These are phyloP conservation scores for Crocuta crocuta DNA, from an alignment of 2,113 vertebrate species.

Conservation along the genomic window DNA sequence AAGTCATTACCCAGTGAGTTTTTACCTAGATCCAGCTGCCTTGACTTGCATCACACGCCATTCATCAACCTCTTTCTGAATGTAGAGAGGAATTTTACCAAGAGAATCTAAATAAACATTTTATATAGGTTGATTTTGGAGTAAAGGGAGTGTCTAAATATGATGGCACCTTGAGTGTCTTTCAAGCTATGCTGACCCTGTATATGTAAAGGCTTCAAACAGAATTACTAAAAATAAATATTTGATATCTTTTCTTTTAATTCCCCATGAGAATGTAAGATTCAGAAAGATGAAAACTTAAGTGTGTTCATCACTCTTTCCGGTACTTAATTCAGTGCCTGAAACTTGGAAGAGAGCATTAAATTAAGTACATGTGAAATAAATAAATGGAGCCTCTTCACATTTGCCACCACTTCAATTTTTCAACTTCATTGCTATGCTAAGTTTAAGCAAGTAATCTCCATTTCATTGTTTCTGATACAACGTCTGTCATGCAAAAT, in stretches of 20 bases:
- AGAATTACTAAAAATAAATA: background rate
- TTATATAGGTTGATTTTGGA: background rate
- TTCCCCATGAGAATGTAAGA: background rate
- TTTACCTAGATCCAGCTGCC: background rate
- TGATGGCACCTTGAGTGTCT: background rate
- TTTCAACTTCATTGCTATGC: background rate
- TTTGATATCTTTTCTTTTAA: background rate
- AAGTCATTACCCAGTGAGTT: background rate
- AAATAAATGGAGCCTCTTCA: background rate
- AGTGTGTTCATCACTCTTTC: background rate
- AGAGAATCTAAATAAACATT: background rate
- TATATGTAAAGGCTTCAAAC: background rate
- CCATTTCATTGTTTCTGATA: background rate
- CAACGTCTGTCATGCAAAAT: background rate
- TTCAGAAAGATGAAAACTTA: background rate
- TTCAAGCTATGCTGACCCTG: background rate
- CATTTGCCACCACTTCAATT: background rate
- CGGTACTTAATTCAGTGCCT: background rate
- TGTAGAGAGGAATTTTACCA: background rate
- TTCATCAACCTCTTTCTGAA: conserved; percentile 28
- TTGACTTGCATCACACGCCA: background rate
- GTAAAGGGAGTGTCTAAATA: background rate
- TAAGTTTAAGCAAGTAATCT: background rate
- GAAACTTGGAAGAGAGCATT: background rate
- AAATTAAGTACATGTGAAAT: background rate